These are phyloP conservation scores for Rhysida immarginata DNA, from an alignment of 1,140 invertebrate species.

Conservation along the genomic window DNA sequence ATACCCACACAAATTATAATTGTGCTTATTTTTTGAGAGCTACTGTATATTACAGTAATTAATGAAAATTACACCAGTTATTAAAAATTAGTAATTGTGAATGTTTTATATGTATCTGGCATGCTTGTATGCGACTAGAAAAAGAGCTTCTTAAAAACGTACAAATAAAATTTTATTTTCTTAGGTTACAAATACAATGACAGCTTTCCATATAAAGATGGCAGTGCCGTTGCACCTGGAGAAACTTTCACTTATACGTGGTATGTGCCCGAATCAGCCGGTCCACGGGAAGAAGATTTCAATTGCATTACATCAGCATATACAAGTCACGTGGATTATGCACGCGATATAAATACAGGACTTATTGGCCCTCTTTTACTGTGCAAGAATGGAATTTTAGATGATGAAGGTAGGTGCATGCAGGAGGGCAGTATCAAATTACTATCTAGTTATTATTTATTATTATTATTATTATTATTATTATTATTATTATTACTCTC, in stretches of 20 bases:
- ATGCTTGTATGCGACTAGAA: too few relatives aligned
- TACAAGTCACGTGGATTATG: background rate
- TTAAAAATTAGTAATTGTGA: too few relatives aligned
- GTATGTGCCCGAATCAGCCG: constrained; percentile 8
- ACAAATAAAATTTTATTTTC: background rate
- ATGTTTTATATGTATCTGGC: too few relatives aligned
- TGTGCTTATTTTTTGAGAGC: too few relatives aligned
- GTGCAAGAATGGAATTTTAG: background rate
- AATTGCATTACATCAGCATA: constrained; percentile 1
- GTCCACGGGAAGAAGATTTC: background rate
- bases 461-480: too few relatives aligned
- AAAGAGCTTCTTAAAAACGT: background rate
- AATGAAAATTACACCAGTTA: too few relatives aligned
- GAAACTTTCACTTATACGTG: constrained; percentile 21
- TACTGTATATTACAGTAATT: too few relatives aligned
- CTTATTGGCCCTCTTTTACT: background rate
- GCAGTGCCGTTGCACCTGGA: constrained; percentile 20
- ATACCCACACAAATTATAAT: too few relatives aligned
- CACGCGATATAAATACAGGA: background rate
- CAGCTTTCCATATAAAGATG: constrained; percentile 15
- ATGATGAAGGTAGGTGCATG: constrained; percentile 1
- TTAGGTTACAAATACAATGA: constrained; percentile 1
- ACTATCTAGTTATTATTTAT: too few relatives aligned
- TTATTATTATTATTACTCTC: too few relatives aligned
- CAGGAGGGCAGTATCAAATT: too few relatives aligned